Conservation (phyloP, 1,140 invertebrate species). For the Drosophila equinoxialis region DNA sequence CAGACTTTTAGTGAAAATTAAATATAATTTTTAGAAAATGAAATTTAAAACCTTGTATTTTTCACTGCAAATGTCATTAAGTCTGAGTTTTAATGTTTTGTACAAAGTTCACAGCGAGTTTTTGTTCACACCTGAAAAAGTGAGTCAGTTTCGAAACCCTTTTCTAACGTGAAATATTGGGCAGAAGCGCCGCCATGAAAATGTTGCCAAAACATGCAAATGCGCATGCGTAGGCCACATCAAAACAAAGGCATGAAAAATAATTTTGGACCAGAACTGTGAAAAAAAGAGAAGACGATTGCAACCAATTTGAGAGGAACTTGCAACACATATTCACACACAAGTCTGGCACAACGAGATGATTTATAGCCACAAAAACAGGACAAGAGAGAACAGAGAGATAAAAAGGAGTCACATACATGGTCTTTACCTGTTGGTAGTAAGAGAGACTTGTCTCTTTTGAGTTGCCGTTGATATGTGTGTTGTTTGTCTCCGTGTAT, state of each 20-base stretch:
- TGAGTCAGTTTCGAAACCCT: no score
- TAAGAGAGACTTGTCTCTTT: slow-evolving; percentile 15
- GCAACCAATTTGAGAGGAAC: slow-evolving; percentile 24
- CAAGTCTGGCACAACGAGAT: slow-evolving; percentile 16
- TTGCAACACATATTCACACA: not conserved
- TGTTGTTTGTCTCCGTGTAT: not conserved
- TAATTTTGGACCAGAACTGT: not conserved
- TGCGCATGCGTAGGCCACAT: slow-evolving; percentile 59
- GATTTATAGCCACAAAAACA: slow-evolving; percentile 43
- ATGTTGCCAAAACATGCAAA: slow-evolving; percentile 65
- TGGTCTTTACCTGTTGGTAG: slow-evolving; percentile 52
- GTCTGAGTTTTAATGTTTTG: no score
- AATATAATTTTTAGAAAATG: no score
- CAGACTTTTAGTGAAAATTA: no score
- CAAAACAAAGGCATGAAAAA: slow-evolving; percentile 34
- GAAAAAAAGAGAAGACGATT: not conserved
- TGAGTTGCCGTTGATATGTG: slow-evolving; percentile 7
- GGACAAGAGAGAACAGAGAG: slow-evolving; percentile 1
- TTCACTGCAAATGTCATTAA: no score
- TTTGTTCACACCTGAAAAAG: not conserved
- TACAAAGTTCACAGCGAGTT: not conserved
- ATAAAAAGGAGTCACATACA: slow-evolving; percentile 9
- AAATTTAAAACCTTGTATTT: no score
- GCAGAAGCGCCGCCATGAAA: slow-evolving; percentile 35
- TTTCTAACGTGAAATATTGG: not conserved